Evolutionary conservation across 1,140 invertebrate genomes (phyloP).

Genomic region (Bursaphelenchus mucronatus): DNA sequence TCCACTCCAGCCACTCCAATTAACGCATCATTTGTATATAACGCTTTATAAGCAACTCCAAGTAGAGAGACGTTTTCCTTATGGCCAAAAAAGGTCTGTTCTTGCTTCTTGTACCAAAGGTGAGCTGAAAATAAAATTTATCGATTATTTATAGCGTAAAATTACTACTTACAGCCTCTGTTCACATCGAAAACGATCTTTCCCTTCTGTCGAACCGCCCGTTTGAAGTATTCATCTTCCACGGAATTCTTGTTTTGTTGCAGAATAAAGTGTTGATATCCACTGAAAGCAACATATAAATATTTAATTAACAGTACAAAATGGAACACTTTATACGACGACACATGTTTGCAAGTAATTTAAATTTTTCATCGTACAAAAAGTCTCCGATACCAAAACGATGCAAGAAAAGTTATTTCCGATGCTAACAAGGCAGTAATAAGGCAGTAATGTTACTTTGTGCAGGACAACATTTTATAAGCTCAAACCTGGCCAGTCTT

Average conservation of each 20-base stretch:
- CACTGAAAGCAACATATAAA: constrained; percentile 32
- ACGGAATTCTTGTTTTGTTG: constrained; percentile 49
- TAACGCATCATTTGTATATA: constrained; percentile 52
- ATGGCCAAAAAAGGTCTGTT: constrained; percentile 46
- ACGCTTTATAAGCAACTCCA: constrained; percentile 51
- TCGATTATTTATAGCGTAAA: constrained; percentile 5
- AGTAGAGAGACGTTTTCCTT: constrained; percentile 54
- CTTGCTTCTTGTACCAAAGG: constrained; percentile 50
- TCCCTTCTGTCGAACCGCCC: constrained; percentile 55
- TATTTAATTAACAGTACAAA: constrained; percentile 25
- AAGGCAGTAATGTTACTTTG: no score
- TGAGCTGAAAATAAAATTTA: constrained; percentile 45
- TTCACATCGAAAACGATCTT: constrained; percentile 58
- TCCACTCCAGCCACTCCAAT: constrained; percentile 57
- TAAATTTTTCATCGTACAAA: no score
- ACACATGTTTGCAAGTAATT: no score
- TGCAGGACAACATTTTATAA: no score
- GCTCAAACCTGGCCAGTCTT: no score
- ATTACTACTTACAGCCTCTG: constrained; percentile 41
- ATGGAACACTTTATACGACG: neutral
- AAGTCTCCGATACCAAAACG: no score
- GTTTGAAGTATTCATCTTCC: constrained; percentile 53
- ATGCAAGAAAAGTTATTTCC: no score
- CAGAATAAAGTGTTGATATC: constrained; percentile 55
- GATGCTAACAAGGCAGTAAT: no score